Base-by-base conservation (phyloP, 2,113 vertebrate genomes). In the Leptodactylus fuscus region DNA sequence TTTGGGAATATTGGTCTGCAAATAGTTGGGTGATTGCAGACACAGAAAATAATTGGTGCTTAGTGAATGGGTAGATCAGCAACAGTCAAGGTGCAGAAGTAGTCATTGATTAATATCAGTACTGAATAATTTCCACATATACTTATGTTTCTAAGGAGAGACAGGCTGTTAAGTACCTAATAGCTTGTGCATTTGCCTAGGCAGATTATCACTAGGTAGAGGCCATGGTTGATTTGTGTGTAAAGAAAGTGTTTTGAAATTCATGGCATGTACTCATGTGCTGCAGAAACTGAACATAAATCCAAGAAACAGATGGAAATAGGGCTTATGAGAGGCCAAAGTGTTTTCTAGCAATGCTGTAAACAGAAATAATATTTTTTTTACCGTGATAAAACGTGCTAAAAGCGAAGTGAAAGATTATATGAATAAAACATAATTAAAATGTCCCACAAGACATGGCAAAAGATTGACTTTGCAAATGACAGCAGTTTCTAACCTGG, bases 271-370 rank as follows among this genome's bases (percentile, higher is more conserved):
- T 2, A 60, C 65, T 74, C 53, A 88, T 87, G 36, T 48, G 49
- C 36, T 65, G 32, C 86, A 81, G 88, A 90, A 90, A 89, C 88
- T 85, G 85, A 87, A 85, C 32, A 7, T 89, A 88, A 90, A 87
- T 90, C 62, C 77, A 12, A 48, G 51, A 89, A 87, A 83, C 58
- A 83, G 51, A 86, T 51, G 87, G 41, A 89, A 87, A 88, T 0
- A 74, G 49, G 83, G 38, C 41, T 87, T 44, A 71, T 22, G 51
- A 81, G 77, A 73, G 49, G 34, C 77, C 77, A 86, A 86, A 73
- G 67, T 88, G 55, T 91, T 92, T 94, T 88, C 83, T 89, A 46
- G 65, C 65, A 49, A 48, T 81, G 65, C 62, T 86, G 84, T 73
- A 86, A 86, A 86, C 49, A 81, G 77, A 81, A 81, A 73, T 69